Evolutionary conservation across 2,888 invertebrate species (phyloP).

Genomic region (Oasisia sp.): DNA sequence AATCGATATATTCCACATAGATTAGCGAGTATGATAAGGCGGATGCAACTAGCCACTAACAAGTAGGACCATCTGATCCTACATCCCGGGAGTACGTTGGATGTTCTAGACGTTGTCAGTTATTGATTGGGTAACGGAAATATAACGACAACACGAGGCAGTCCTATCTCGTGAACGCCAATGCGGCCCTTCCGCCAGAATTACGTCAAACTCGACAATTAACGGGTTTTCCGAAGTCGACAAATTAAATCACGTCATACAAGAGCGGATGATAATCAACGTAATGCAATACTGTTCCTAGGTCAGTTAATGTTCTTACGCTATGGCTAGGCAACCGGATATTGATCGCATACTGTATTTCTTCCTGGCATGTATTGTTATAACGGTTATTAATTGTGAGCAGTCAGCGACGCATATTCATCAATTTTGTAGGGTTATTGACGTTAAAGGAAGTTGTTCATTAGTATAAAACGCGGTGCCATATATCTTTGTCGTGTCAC

Average conservation of each 20-base stretch:
- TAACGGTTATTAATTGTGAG: background rate
- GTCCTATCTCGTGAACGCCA: background rate
- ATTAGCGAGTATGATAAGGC: background rate
- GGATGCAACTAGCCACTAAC: background rate
- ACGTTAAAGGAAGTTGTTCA: background rate
- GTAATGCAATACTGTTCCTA: background rate
- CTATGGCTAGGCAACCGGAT: background rate
- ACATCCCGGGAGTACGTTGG: background rate
- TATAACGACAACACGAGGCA: background rate
- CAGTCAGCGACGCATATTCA: background rate
- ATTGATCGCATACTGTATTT: background rate
- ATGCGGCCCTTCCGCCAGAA: background rate
- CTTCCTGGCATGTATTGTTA: background rate
- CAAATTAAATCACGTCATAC: background rate
- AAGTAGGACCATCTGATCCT: background rate
- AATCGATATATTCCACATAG: background rate
- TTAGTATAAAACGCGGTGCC: background rate
- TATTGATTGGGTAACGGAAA: background rate
- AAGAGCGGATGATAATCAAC: background rate
- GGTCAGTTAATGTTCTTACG: background rate
- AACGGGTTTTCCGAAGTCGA: background rate
- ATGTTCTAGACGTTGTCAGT: background rate
- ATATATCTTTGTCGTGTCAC: no score
- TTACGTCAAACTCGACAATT: background rate
- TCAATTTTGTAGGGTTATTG: background rate